Evolutionary conservation across 2,888 invertebrate genomes (phyloP).

Genomic region (Poecilobothrus nobilitatus): DNA sequence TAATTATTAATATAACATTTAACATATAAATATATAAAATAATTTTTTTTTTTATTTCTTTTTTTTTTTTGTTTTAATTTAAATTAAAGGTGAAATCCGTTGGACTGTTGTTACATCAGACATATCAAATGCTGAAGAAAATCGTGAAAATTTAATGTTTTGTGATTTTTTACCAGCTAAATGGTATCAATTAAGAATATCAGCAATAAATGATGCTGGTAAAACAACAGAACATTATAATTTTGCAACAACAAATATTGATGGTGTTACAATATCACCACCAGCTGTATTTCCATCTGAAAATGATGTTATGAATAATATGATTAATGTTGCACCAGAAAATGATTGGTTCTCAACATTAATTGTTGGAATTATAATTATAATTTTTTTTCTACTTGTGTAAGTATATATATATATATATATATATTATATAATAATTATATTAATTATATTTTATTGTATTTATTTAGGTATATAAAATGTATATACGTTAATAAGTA

Average conservation of each 20-base stretch:
- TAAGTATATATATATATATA: conserved; percentile 30
- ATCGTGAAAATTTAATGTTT: conserved; percentile 44
- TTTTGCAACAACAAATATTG: conserved; percentile 50
- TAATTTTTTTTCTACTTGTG: conserved; percentile 37
- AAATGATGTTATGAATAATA: conserved; percentile 40
- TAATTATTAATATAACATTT: no score
- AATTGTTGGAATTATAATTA: conserved; percentile 39
- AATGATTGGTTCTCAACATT: conserved; percentile 41
- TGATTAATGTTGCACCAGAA: conserved; percentile 39
- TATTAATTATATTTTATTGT: background rate
- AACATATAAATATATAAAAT: no score
- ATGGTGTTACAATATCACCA: conserved; percentile 44
- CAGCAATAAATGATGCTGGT: conserved; percentile 55
- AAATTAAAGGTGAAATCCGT: conserved; percentile 36
- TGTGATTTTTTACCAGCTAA: conserved; percentile 52
- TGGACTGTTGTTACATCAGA: conserved; percentile 45
- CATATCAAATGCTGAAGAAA: conserved; percentile 43
- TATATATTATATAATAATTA: background rate
- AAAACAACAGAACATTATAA: conserved; percentile 54
- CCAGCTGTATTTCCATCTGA: conserved; percentile 40
- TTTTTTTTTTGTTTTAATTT: background rate
- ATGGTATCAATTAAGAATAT: conserved; percentile 53
- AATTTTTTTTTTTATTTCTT: background rate
- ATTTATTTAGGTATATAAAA: background rate
- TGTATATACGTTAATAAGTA: no score